Evolutionary conservation across 2,888 invertebrate species (phyloP), one percentile per base, ranked within the genome.

Genomic region (Oeneis ivallda): DNA sequence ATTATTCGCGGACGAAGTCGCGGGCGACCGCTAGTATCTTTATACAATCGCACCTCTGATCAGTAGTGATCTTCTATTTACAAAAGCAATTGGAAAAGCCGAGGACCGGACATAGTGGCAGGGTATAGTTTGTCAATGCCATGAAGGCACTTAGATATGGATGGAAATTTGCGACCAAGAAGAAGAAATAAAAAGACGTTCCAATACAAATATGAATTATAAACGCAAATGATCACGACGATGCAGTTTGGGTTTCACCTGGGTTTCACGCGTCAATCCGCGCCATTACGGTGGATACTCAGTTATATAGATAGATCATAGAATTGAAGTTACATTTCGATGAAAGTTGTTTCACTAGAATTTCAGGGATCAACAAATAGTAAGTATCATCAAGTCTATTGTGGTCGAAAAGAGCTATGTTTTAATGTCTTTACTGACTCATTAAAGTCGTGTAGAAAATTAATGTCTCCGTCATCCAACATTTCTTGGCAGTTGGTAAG

Each of bases 281-380:
- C 53, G 8, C 37, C 19, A 39, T 59, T 26, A 54, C 47, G 60
- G 2, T 45, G 26, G 13, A 37, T 59, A n/a, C 10, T 72, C 77
- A 67, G n/a, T 8, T 43, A 10, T 9, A 45, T 32, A 15, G 34
- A 53, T 53, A 53, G 26, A 26, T 26, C 26, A 26, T 26, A 26
- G 34, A 53, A 53, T 8, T 13, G n/a, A 32, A 53, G 15, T 34
- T 53, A n/a, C 34, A 53, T 53, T 15, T 34, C 34, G n/a, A n/a
- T 34, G 52, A 37, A 34, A 53, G 34, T 34, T n/a, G 34, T 34
- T 37, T n/a, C 2, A 9, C 2, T 53, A 7, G n/a, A 32, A 52
- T 32, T 52, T 52, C 15, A 37, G 32, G 34, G 52, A 53, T n/a
- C 10, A 0, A 15, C 7, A 34, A 53, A n/a, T 32, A 13, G n/a